Conservation (phyloP, 2,113 vertebrate genomes). For the Phocoena sinus region DNA sequence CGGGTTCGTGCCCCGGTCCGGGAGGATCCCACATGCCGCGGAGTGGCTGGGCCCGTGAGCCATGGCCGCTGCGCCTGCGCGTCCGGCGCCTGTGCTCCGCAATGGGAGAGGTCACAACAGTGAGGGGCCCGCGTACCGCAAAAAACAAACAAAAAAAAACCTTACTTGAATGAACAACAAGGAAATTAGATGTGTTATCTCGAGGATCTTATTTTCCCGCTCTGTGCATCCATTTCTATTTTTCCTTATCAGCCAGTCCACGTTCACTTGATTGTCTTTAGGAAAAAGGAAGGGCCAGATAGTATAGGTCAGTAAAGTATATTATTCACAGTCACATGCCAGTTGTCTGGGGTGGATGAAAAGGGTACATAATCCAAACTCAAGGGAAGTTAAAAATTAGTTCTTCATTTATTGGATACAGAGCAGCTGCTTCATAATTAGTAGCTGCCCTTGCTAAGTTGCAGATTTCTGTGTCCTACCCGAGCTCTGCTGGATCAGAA, state of each 20-base stretch:
- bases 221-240: neutral
- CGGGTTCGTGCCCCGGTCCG: no score
- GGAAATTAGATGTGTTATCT: neutral
- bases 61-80: no score
- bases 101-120: fast-evolving
- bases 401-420: neutral
- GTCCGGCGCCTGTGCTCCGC: no score
- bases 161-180: neutral
- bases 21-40: no score
- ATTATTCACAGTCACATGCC: neutral
- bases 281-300: neutral
- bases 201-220: neutral
- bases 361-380: neutral
- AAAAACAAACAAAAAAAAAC: neutral
- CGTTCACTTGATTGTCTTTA: neutral
- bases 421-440: neutral
- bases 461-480: neutral
- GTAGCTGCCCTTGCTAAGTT: neutral
- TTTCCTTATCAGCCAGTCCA: neutral
- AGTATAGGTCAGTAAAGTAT: neutral
- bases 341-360: neutral
- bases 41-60: no score
- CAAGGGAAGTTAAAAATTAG: neutral
- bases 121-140: no score
- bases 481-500: neutral